Base-by-base conservation (phyloP, 2,113 vertebrate species). In the Hassar affinis region DNA sequence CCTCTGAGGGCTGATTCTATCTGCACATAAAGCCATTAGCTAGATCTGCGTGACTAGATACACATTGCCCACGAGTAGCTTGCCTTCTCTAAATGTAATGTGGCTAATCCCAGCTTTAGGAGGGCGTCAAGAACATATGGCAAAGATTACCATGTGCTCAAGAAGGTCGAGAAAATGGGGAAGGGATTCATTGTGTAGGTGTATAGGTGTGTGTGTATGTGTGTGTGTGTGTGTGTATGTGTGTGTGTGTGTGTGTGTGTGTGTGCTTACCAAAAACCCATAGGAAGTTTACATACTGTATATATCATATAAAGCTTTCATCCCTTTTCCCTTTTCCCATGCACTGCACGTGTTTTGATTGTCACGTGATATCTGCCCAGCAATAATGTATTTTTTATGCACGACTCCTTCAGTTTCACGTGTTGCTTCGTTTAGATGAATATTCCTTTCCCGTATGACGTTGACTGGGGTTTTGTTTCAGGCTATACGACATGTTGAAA, bases 1-100 rank as follows among this genome's bases (percentile, higher is more conserved):
- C 91, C 92, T 90, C 89, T 83, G 89, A 89, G 88, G 89, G 85
- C 87, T 88, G 90, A 93, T 93, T 92, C 90, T 85, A 92, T 94
- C 91, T 90, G 89, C 89, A 89, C 91, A 89, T 89, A 82, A 90
- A 91, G 91, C 89, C 91, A 91, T 90, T 90, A 90, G 91, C 91
- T 87, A 92, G 88, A 89, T 87, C 79, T 84, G 88, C 82, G 72
- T 86, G 51, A 35, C 82, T 64, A 89, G 85, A 88, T 88, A 83
- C 71, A 85, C 83, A 86, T 80, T 82, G 89, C 88, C 88, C 86
- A 77, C 80, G 80, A 87, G 85, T 84, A 89, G 89, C 92, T 91
- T 90, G 88, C 84, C 79, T 90, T 89, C 89, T 84, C 79, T 75
- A 71, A 85, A 91, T 88, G 90, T 89, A 86, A 81, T 85, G 81